phyloP scores from a whole-genome alignment of 2,113 vertebrate species.

The Fregetta grallaria region DNA sequence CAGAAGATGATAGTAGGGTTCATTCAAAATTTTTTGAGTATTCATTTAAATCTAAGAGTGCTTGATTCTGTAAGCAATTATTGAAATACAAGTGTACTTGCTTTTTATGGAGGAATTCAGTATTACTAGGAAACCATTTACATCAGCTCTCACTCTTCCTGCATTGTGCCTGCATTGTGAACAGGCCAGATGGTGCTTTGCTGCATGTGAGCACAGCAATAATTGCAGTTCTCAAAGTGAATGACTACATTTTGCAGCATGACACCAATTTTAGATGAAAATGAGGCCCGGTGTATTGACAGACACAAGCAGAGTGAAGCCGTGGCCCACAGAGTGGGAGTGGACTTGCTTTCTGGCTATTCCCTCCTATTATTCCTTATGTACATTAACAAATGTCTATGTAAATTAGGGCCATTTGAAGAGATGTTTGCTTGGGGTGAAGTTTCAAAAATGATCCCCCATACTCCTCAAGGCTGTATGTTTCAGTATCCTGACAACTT shows the following conservation, averaged over 20 bases:
- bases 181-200: slow-evolving; percentile 57
- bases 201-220: slow-evolving; percentile 58
- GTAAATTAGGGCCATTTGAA: slow-evolving; percentile 17
- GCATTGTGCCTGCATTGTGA: slow-evolving; percentile 44
- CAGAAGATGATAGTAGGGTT: slow-evolving; percentile 3
- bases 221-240: slow-evolving; percentile 52
- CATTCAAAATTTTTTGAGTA: slow-evolving; percentile 8
- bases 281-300: slow-evolving; percentile 49
- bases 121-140: slow-evolving; percentile 20
- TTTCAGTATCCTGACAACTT: not conserved
- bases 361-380: slow-evolving; percentile 13
- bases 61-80: slow-evolving; percentile 36
- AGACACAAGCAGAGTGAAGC: slow-evolving; percentile 16
- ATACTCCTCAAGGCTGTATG: not conserved
- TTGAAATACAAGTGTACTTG: slow-evolving; percentile 40
- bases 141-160: slow-evolving; percentile 40
- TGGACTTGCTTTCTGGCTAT: slow-evolving; percentile 35
- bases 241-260: slow-evolving; percentile 63
- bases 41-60: slow-evolving; percentile 28
- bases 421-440: not conserved
- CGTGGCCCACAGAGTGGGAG: slow-evolving; percentile 31
- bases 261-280: slow-evolving; percentile 60
- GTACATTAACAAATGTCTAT: slow-evolving; percentile 13
- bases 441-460: not conserved
- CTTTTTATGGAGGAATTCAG: slow-evolving; percentile 57